Evolutionary conservation across 2,113 vertebrate genomes (phyloP).

Genomic region (Manacus vitellinus): DNA sequence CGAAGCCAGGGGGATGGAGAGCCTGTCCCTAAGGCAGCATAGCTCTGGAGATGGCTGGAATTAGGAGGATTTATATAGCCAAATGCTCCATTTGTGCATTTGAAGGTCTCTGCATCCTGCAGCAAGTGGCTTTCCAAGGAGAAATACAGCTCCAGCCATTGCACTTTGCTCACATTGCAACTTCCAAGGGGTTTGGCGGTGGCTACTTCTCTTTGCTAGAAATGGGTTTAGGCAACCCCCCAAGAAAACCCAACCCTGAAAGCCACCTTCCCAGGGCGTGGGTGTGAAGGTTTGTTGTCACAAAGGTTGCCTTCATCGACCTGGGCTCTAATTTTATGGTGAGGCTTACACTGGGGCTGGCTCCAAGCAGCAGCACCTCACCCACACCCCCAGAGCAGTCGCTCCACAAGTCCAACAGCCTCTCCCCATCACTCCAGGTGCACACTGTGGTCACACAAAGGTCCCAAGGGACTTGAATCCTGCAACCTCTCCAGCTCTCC

Average conservation of each 20-base stretch:
- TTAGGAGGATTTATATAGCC: not conserved
- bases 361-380: not conserved
- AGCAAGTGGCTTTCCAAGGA: not conserved
- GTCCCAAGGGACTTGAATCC: fast-evolving
- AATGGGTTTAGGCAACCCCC: not conserved
- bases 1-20: fast-evolving
- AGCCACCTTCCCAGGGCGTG: not conserved
- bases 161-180: not conserved
- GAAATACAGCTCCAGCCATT: not conserved
- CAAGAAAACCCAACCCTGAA: not conserved
- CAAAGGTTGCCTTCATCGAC: fast-evolving
- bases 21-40: not conserved
- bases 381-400: not conserved
- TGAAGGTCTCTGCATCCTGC: not conserved
- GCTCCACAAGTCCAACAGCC: fast-evolving
- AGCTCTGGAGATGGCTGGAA: not conserved
- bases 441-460: fast-evolving
- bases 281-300: not conserved
- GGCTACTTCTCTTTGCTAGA: not conserved
- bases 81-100: not conserved
- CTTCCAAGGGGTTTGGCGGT: not conserved
- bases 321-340: not conserved
- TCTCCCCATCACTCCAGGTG: fast-evolving
- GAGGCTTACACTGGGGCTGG: not conserved
- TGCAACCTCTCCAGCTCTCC: not conserved